Base-by-base conservation (phyloP, 2,797 vertebrate species). In the Sebastes dallii region DNA sequence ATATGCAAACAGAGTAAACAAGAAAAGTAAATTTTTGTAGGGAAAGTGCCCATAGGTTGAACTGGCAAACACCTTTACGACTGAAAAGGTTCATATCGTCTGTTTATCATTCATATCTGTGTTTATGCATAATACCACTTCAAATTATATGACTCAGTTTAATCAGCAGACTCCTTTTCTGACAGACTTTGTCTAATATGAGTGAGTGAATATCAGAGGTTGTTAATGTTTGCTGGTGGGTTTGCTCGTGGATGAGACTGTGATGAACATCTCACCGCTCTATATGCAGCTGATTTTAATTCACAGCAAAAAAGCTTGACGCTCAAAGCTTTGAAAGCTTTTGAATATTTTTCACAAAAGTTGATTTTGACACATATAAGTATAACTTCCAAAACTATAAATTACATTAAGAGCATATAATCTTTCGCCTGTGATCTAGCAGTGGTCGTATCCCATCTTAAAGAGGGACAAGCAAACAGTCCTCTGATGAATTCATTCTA, bases 161-260 rank as follows among this genome's bases (percentile, higher is more conserved):
- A 94, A 90, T 92, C 86, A 92, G 85, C 88, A 93, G 86, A 89
- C 86, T 74, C 65, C 77, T 92, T 89, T 88, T 93, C 76, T 90
- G 88, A 87, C 86, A 88, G 74, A 92, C 81, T 94, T 96, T 94
- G 86, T 77, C 90, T 94, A 91, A 93, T 92, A 94, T 94, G 88
- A 91, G 90, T 75, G 70, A 84, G 89, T 50, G 18, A 50, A 50
- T 50, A 50, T 18, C 46, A 93, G 84, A 93, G 92, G 80, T 92
- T 94, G 91, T 86, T 91, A 90, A 88, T 92, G 89, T 95, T 97
- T 96, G 92, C 87, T 86, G 87, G 88, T 56, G 85, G 83, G 94
- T 96, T 96, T 95, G 85, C 89, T 91, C 91, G 89, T 93, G 86
- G 85, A 90, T 93, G 87, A 83, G 88, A 82, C 82, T 78, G 77